These are phyloP conservation scores for honey bee (Apis mellifera) DNA, from an alignment of 1,140 invertebrate species.

Conservation along the genomic window DNA sequence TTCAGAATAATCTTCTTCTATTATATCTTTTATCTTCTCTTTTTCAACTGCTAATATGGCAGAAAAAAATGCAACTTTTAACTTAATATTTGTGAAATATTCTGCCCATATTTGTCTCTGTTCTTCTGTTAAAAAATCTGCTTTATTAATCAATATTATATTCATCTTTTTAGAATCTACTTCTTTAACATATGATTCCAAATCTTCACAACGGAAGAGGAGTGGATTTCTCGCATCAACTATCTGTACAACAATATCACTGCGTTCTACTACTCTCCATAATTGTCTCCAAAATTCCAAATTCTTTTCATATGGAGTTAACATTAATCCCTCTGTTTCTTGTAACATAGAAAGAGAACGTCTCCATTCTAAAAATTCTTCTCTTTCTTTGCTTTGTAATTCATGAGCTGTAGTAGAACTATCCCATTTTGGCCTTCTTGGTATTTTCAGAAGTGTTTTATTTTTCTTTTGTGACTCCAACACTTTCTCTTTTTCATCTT, in stretches of 20 bases:
- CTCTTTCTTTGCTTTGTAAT: slow-evolving; percentile 88
- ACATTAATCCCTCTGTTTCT: slow-evolving; percentile 89
- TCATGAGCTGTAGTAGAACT: slow-evolving; percentile 88
- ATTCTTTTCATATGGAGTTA: slow-evolving; percentile 99
- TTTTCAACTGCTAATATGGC: slow-evolving; percentile 84
- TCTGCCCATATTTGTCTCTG: slow-evolving; percentile 93
- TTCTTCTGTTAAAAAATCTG: slow-evolving; percentile 93
- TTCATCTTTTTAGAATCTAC: slow-evolving; percentile 89
- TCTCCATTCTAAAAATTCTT: slow-evolving; percentile 94
- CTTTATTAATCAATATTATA: slow-evolving; percentile 96
- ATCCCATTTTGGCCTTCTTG: slow-evolving; percentile 92
- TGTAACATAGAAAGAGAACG: slow-evolving; percentile 90
- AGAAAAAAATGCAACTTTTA: slow-evolving; percentile 92
- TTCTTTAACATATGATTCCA: slow-evolving; percentile 97
- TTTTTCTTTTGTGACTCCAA: slow-evolving; percentile 86
- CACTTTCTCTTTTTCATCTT: slow-evolving; percentile 84
- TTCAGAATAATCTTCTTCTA: slow-evolving; percentile 60
- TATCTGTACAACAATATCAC: slow-evolving; percentile 97
- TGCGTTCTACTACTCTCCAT: slow-evolving; percentile 98
- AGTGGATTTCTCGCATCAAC: slow-evolving; percentile 98
- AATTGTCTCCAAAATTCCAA: slow-evolving; percentile 99
- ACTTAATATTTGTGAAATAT: slow-evolving; percentile 89
- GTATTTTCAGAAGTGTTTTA: slow-evolving; percentile 87
- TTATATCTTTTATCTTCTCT: slow-evolving; percentile 65
- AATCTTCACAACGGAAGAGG: slow-evolving; percentile 95